Conservation (phyloP, 1,140 invertebrate species). For the Asbolus verrucosus region DNA sequence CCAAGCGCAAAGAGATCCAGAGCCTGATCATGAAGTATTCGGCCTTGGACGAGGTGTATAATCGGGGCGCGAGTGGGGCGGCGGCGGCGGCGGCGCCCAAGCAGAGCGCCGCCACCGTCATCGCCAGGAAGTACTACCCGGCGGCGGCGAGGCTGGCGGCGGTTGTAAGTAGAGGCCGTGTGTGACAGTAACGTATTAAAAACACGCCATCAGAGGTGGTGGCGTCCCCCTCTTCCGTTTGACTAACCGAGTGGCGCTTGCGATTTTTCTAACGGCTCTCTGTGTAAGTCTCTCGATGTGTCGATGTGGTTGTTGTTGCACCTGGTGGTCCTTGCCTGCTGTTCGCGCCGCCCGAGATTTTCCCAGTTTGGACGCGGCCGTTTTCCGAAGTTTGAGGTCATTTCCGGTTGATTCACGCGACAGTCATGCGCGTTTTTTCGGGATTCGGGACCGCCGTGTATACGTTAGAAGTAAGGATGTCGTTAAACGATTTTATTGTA, state of each 20-base stretch:
- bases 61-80: constrained; percentile 64
- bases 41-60: constrained; percentile 76
- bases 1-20: constrained; percentile 83
- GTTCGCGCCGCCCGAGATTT: background rate
- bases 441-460: too few species aligned
- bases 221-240: constrained; percentile 21
- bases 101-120: constrained; percentile 53
- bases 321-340: constrained; percentile 1
- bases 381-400: too few species aligned
- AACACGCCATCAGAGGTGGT: background rate
- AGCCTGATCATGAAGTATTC: constrained; percentile 83
- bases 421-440: too few species aligned
- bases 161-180: constrained; percentile 65
- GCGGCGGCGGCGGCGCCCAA: constrained; percentile 59
- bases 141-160: constrained; percentile 51
- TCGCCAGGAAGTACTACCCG: constrained; percentile 61
- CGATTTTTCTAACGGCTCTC: constrained; percentile 45
- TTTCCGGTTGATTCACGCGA: too few species aligned
- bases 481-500: too few species aligned
- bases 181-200: constrained; percentile 38
- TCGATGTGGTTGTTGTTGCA: background rate
- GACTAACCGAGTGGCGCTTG: constrained; percentile 58
- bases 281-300: constrained; percentile 56
- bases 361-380: too few species aligned
- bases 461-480: too few species aligned